Evolutionary conservation across 2,888 invertebrate species (phyloP).

Genomic region (Patella pellucida): DNA sequence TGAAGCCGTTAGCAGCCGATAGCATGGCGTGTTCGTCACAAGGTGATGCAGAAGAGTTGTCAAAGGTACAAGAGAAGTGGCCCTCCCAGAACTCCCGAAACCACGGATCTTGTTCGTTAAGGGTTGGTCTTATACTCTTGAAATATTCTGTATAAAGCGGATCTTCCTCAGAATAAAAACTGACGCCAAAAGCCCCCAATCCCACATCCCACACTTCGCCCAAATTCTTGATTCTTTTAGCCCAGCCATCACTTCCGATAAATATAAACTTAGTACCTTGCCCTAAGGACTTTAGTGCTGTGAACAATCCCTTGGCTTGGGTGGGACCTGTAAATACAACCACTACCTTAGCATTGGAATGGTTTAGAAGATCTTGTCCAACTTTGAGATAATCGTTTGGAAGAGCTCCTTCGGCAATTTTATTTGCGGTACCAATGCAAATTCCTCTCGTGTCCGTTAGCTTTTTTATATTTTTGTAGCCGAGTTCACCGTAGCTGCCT

Average conservation of each 20-base stretch:
- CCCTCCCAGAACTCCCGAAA: constrained; percentile 56
- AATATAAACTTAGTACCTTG: constrained; percentile 48
- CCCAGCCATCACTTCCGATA: constrained; percentile 56
- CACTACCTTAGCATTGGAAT: constrained; percentile 43
- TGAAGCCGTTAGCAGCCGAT: constrained; percentile 14
- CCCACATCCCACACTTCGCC: constrained; percentile 41
- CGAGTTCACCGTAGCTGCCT: constrained; percentile 71
- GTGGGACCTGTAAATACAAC: constrained; percentile 50
- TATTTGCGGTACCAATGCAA: constrained; percentile 43
- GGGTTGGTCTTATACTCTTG: constrained; percentile 37
- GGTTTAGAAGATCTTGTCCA: constrained; percentile 26
- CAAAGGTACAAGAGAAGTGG: constrained; percentile 47
- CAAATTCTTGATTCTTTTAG: constrained; percentile 35
- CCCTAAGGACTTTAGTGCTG: constrained; percentile 31
- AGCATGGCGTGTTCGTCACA: constrained; percentile 16
- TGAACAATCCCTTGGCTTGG: constrained; percentile 40
- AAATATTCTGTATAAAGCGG: constrained; percentile 50
- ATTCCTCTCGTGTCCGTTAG: constrained; percentile 34
- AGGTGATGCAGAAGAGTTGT: constrained; percentile 5
- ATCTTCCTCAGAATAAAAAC: constrained; percentile 26
- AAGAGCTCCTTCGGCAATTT: constrained; percentile 16
- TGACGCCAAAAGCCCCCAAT: constrained; percentile 47
- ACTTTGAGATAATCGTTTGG: constrained; percentile 26
- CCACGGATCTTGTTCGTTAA: constrained; percentile 49
- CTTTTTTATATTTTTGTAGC: constrained; percentile 36